Base-by-base conservation (phyloP, 2,888 invertebrate genomes). In the Aphidoletes aphidimyza region DNA sequence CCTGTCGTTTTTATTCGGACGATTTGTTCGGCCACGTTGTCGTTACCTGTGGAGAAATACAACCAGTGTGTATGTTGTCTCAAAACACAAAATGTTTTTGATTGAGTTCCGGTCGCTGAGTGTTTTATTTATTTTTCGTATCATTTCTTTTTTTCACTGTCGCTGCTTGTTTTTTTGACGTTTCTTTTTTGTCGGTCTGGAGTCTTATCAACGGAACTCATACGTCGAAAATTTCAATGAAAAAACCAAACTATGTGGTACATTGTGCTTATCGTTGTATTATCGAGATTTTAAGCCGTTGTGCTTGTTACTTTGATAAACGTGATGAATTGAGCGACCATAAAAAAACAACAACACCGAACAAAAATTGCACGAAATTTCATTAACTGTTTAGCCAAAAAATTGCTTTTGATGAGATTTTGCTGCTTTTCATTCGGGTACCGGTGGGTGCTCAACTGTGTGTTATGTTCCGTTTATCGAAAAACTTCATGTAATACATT, bases 71-170 rank as follows among this genome's bases (percentile, higher is more conserved):
- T 17, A 69, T 30, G 17, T 17, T 30, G 69, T 1, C 14, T 1
- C 30, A 69, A 69, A 69, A 69, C 19, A 19, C 22, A 54, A 54
- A 54, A 54, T 69, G 69, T 30, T 69, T 69, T 69, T 30, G 69
- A 69, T 69, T 69, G 69, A 69, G 69, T 69, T 69, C 69, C 69
- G 69, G 69, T 69, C 69, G 69, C 69, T 69, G 69, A 69, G 69
- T 69, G 34, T 69, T 69, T 69, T 69, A 69, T 69, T 69, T 69
- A 69, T 69, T 69, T 69, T 54, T 69, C 30, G 30, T 69, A 14
- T 26, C n/a, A 54, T 54, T 54, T 54, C 5, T 19, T 54, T 26
- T n/a, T 22, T 54, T 54, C 54, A 2, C 17, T 17, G n/a, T n/a
- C n/a, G n/a, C 17, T 19, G 22, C 9, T 54, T 69, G 69, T 69